These are phyloP conservation scores for Colius striatus DNA, from an alignment of 2,113 vertebrate genomes.

Conservation along the genomic window DNA sequence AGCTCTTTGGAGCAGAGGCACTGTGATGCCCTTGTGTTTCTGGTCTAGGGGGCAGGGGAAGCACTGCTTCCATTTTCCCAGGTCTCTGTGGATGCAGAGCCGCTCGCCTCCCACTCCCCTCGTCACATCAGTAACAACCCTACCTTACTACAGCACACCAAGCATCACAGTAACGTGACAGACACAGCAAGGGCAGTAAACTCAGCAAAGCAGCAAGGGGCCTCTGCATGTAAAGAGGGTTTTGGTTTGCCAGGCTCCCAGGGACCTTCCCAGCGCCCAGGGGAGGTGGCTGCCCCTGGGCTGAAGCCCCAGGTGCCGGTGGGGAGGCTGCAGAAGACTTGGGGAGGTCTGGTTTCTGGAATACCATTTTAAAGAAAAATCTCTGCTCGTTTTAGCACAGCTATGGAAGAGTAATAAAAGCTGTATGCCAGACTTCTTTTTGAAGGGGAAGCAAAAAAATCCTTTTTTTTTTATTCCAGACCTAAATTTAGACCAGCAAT, in stretches of 20 bases:
- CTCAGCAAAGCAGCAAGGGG: not conserved
- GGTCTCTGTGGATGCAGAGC: not conserved
- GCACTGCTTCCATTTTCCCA: not conserved
- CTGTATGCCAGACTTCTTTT: not conserved
- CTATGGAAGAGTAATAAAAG: not conserved
- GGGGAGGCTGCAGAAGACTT: not conserved
- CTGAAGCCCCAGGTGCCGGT: not conserved
- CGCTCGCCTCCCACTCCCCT: not conserved
- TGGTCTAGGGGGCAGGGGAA: not conserved
- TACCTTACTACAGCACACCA: not conserved
- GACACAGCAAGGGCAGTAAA: not conserved
- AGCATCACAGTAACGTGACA: not conserved
- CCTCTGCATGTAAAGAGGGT: not conserved
- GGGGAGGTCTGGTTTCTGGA: not conserved
- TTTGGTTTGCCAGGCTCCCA: not conserved
- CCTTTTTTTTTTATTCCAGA: not conserved
- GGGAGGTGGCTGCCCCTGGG: not conserved
- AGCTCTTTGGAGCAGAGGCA: not conserved
- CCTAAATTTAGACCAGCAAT: constrained; percentile 16
- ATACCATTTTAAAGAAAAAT: not conserved
- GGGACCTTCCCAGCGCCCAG: not conserved
- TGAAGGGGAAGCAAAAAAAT: not conserved
- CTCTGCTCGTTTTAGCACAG: not conserved
- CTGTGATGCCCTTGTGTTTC: not conserved
- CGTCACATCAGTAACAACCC: not conserved